Base-by-base conservation (phyloP, 2,797 vertebrate genomes). In the Chrosomus eos region DNA sequence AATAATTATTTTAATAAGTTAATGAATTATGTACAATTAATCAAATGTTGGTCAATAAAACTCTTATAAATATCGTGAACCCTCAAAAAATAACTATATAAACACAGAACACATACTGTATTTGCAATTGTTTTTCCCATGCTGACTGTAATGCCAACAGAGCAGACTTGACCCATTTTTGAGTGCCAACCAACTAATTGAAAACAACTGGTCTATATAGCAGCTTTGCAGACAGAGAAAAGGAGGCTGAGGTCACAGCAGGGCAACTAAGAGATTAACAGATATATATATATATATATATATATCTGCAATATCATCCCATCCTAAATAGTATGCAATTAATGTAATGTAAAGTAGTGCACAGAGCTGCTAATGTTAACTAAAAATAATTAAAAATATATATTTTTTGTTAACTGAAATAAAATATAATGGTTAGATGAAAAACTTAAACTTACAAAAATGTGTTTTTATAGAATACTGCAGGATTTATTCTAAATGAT, bases 161-260 rank as follows among this genome's bases (percentile, higher is more conserved):
- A 66, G n/a, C 13, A 80, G 78, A 23, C 76, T 31, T 79, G 76
- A 33, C 76, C 60, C 58, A 79, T 48, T 66, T 79, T 79, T 45
- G 40, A 40, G 10, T 64, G 76, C 40, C 18, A 64, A 62, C 75
- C 75, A 13, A 48, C 60, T 64, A 66, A 60, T 14, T 79, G 38
- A 66, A 79, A 68, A n/a, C 11, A 53, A 80, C 28, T 73, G 43
- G 21, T 73, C 71, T 51, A 36, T 75, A 77, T 45, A 19, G 13
- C 18, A 72, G 80, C 74, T 86, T 86, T 76, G 58, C 85, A 55
- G 62, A 66, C 78, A 36, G 62, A 67, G 28, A 33, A 66, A 66
- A 66, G 7, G 3, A 80, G 77, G 43, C 62, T 33, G 62, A 33
- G 60, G 40, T 64, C 40, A 80, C 4, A 77, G 36, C 55, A 43